Base-by-base conservation (phyloP, 2,797 vertebrate species). In the Lepilemur septentrionalis region DNA sequence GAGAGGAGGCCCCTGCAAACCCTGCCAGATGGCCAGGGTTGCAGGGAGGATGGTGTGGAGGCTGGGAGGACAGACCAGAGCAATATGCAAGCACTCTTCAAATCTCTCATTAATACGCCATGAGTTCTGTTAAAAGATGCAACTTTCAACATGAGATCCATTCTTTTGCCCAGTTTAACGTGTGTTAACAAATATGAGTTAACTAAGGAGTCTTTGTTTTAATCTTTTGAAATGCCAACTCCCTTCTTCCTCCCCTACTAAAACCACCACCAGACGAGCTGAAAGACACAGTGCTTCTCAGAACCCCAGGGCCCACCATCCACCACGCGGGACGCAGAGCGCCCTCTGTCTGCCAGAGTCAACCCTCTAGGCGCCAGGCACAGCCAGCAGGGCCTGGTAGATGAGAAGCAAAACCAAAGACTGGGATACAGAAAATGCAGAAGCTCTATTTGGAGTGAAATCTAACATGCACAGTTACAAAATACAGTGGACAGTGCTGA, bases 291-390 rank as follows among this genome's bases (percentile, higher is more conserved):
- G 20, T 1, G 8, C 8, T 15, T 55, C 57, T n/a, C n/a, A 35
- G 50, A 63, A 61, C 35, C 89, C n/a, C 48, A 12, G 20, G 9
- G 41, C 12, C 18, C 1, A 7, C 55, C 5, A 9, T 50, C 13
- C 28, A 0, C 23, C 4, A 11, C 20, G 18, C 5, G 22, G 76
- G 76, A 38, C 0, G 67, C 55, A 55, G 9, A 23, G 13, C 15
- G 14, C 38, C 10, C 17, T 28, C n/a, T 35, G 46, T 22, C 59
- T 30, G 48, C 32, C 78, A 3, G 18, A 28, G 32, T 4, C 28
- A 15, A n/a, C 17, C 18, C 8, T 22, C 2, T 14, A 0, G 7
- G 7, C 6, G 14, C 7, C 67, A 6, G 4, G 5, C 43, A 35
- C 3, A 10, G 61, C 28, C 28, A n/a, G 7, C 85, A 30, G 4